Conservation (phyloP, 2,113 vertebrate genomes). For the Pseudorhombus dupliciocellatus region DNA sequence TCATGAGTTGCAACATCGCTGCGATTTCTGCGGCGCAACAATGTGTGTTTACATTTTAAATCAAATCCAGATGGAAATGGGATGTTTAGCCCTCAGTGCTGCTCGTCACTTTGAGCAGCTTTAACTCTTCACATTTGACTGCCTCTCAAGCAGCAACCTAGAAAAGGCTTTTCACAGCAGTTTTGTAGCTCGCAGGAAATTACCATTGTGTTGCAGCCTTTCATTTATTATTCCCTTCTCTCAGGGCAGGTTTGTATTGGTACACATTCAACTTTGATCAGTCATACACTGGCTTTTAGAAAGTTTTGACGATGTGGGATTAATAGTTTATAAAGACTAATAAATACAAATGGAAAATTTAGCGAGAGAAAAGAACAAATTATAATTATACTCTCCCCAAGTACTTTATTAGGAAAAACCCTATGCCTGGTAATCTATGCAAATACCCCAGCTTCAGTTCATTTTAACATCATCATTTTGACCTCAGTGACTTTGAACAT, state of each 20-base stretch:
- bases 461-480: not conserved
- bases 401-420: not conserved
- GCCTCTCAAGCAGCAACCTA: conserved; percentile 38
- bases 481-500: not conserved
- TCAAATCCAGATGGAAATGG: conserved; percentile 72
- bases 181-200: conserved; percentile 34
- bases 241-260: not conserved
- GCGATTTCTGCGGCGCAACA: conserved; percentile 57
- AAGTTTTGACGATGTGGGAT: not conserved
- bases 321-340: too few species aligned
- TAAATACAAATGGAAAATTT: too few species aligned
- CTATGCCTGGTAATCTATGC: not conserved
- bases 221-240: conserved; percentile 22
- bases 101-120: conserved; percentile 61
- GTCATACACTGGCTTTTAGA: not conserved
- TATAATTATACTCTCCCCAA: too few species aligned
- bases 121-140: conserved; percentile 61
- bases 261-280: conserved; percentile 5
- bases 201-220: conserved; percentile 29
- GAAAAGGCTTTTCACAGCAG: conserved; percentile 40
- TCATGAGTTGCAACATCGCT: conserved; percentile 55
- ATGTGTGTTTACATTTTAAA: conserved; percentile 74
- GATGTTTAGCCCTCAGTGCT: conserved; percentile 61
- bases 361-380: too few species aligned
- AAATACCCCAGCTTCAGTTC: not conserved